Conservation (phyloP, 2,113 vertebrate genomes). For the Merops nubicus region DNA sequence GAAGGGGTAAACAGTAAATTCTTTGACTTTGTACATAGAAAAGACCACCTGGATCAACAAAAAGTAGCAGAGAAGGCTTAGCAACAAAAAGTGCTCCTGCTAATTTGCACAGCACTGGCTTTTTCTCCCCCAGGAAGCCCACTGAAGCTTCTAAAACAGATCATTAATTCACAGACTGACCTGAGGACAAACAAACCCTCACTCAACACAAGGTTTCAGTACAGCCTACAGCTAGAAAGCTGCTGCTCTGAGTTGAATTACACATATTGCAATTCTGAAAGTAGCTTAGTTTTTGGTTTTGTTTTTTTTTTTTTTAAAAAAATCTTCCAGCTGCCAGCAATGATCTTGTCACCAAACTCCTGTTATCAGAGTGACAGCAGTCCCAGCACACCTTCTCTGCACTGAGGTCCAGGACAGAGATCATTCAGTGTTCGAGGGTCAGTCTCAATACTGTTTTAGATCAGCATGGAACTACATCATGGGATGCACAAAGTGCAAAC, state of each 20-base stretch:
- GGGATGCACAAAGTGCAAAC: neutral
- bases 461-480: neutral
- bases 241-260: neutral
- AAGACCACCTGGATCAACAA: constrained; percentile 37
- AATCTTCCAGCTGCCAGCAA: neutral
- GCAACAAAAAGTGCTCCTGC: constrained; percentile 13
- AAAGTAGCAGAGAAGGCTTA: neutral
- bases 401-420: neutral
- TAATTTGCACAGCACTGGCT: neutral
- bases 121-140: neutral
- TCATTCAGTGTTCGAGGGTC: neutral
- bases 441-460: neutral
- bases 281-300: neutral
- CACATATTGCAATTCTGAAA: neutral
- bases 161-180: neutral
- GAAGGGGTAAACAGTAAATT: neutral
- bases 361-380: neutral
- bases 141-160: neutral
- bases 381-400: neutral
- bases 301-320: no score
- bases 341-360: neutral
- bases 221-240: neutral
- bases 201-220: neutral
- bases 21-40: constrained; percentile 8
- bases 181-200: neutral